Percentiles rank a stretch among this genome's conserved stretches.
Conservation (phyloP, 2,113 vertebrate genomes). For the Sylvia atricapilla region DNA sequence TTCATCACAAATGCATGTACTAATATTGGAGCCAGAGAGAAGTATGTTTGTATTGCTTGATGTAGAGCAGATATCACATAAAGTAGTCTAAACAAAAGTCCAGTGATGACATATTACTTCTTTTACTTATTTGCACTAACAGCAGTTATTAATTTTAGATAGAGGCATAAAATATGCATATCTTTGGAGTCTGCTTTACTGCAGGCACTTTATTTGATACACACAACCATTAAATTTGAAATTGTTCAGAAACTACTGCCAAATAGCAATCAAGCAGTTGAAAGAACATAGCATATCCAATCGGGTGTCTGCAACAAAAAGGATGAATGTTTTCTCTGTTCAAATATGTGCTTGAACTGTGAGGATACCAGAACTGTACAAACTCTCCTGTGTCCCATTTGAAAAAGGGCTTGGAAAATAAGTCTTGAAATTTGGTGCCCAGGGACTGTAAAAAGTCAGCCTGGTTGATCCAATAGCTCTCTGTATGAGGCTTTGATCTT, state of each 20-base stretch:
- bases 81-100: conserved; percentile 70
- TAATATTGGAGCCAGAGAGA: not conserved
- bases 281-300: conserved; percentile 33
- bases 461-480: not conserved
- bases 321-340: conserved; percentile 33
- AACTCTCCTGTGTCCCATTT: not conserved
- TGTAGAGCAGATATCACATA: conserved; percentile 41
- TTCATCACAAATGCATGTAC: conserved; percentile 43
- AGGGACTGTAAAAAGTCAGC: not conserved
- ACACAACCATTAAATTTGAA: conserved; percentile 66
- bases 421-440: not conserved
- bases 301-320: conserved; percentile 23
- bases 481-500: not conserved
- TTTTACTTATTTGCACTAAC: conserved; percentile 52
- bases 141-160: conserved; percentile 70
- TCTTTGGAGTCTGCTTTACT: conserved; percentile 68
- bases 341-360: conserved; percentile 5
- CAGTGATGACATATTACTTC: conserved; percentile 45
- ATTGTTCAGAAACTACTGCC: conserved; percentile 67
- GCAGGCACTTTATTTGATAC: conserved; percentile 61
- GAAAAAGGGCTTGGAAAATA: not conserved
- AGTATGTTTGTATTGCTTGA: conserved; percentile 39
- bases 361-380: not conserved
- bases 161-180: conserved; percentile 60
- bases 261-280: conserved; percentile 69